Conservation (phyloP, 2,113 vertebrate species). For the Chroicocephalus ridibundus region DNA sequence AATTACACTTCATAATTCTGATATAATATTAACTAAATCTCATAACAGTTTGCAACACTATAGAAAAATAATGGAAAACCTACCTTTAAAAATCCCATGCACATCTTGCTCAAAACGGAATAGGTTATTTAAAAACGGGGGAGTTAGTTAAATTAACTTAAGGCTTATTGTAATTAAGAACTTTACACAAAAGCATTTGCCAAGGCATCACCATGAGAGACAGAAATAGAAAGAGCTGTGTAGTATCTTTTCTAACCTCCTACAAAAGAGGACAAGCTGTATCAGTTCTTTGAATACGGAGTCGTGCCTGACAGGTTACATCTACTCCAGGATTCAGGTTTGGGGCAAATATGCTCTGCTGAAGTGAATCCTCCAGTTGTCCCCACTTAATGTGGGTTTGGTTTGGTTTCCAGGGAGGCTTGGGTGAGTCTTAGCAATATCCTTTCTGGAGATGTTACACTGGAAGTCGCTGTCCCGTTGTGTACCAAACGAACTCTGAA, state of each 20-base stretch:
- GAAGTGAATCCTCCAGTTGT: background rate
- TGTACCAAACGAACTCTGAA: background rate
- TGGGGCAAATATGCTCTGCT: background rate
- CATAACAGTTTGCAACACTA: background rate
- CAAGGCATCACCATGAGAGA: background rate
- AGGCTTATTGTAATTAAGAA: background rate
- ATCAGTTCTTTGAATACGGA: background rate
- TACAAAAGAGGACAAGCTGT: background rate
- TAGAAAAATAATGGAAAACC: background rate
- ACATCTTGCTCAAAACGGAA: background rate
- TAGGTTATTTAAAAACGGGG: background rate
- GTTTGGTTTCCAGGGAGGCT: background rate
- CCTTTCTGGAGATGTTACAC: background rate
- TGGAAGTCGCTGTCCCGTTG: rapidly evolving
- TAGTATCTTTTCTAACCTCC: background rate
- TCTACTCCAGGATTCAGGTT: background rate
- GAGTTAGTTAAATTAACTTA: background rate
- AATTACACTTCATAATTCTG: constrained; percentile 44
- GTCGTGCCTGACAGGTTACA: background rate
- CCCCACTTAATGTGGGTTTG: rapidly evolving
- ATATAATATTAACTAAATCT: background rate
- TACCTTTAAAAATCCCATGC: background rate
- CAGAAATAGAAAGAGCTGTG: background rate
- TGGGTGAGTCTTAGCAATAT: background rate
- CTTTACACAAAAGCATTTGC: background rate